A percentile compares a stretch with the other conserved stretches of the same genome.
Evolutionary conservation across 2,113 vertebrate species (phyloP).

Genomic region (Takifugu flavidus): DNA sequence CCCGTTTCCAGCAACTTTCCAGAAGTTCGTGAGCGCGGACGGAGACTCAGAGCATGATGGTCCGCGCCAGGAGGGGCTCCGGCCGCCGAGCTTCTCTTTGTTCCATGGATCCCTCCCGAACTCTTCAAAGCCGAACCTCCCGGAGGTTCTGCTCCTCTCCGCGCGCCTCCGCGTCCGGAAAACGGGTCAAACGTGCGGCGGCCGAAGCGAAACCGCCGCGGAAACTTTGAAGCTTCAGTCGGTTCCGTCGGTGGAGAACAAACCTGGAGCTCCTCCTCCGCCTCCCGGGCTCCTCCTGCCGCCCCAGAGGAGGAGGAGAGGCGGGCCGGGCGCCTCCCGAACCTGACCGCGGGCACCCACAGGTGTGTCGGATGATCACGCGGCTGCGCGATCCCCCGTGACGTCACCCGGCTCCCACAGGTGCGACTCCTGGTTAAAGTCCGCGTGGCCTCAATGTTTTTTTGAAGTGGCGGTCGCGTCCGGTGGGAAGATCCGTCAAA

Average conservation of each 20-base stretch:
- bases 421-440: too few relatives aligned
- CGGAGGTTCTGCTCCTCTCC: background rate
- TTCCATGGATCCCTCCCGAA: constrained; percentile 42
- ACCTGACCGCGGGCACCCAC: too few relatives aligned
- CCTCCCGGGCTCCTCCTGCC: constrained; percentile 69
- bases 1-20: too few relatives aligned
- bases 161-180: background rate
- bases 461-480: too few relatives aligned
- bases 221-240: constrained; percentile 53
- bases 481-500: too few relatives aligned
- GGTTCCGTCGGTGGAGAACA: constrained; percentile 9
- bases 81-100: constrained; percentile 42
- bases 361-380: too few relatives aligned
- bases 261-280: background rate
- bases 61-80: constrained; percentile 23
- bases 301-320: constrained; percentile 4
- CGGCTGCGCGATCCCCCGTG: too few relatives aligned
- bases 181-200: constrained; percentile 7
- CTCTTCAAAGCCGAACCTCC: background rate
- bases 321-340: background rate
- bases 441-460: too few relatives aligned
- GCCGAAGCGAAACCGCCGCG: constrained; percentile 16
- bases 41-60: background rate
- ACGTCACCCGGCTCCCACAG: too few relatives aligned
- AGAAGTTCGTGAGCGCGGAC: too few relatives aligned